Percentiles rank a stretch among this genome's conserved stretches.
Evolutionary conservation across 1,140 invertebrate species (phyloP).

Genomic region (Zaprionus inermis): DNA sequence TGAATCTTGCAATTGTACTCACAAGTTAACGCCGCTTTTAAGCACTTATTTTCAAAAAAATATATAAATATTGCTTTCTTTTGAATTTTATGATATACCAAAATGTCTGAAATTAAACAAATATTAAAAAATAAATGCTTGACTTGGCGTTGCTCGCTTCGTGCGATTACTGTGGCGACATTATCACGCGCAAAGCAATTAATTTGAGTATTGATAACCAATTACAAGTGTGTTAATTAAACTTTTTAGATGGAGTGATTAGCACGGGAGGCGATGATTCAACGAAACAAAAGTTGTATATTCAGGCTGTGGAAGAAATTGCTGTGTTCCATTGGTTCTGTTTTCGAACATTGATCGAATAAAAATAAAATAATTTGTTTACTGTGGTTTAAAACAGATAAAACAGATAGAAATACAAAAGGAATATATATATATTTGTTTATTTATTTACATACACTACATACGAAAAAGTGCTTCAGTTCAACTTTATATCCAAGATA

Average conservation of each 20-base stretch:
- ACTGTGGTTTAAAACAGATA: not conserved
- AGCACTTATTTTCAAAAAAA: not conserved
- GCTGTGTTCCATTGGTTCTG: not conserved
- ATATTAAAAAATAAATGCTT: too few species aligned
- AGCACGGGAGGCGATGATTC: not conserved
- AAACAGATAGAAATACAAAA: not conserved
- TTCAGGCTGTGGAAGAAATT: not conserved
- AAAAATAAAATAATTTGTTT: not conserved
- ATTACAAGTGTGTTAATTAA: not conserved
- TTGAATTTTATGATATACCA: not conserved
- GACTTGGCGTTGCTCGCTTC: not conserved
- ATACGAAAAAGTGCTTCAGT: conserved; percentile 13
- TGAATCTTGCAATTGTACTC: not conserved
- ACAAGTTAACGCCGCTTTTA: not conserved
- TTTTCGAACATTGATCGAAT: too few species aligned
- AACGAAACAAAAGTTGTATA: not conserved
- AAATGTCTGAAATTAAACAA: not conserved
- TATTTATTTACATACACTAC: conserved; percentile 20
- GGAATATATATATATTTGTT: conserved; percentile 15
- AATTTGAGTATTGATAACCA: conserved; percentile 6
- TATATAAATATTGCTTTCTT: not conserved
- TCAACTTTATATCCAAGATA: conserved; percentile 19
- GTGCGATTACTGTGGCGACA: not conserved
- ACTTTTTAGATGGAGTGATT: not conserved
- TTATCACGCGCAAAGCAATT: conserved; percentile 2